Evolutionary conservation across 2,888 invertebrate genomes (phyloP).

Genomic region (Hydriomena furcata): DNA sequence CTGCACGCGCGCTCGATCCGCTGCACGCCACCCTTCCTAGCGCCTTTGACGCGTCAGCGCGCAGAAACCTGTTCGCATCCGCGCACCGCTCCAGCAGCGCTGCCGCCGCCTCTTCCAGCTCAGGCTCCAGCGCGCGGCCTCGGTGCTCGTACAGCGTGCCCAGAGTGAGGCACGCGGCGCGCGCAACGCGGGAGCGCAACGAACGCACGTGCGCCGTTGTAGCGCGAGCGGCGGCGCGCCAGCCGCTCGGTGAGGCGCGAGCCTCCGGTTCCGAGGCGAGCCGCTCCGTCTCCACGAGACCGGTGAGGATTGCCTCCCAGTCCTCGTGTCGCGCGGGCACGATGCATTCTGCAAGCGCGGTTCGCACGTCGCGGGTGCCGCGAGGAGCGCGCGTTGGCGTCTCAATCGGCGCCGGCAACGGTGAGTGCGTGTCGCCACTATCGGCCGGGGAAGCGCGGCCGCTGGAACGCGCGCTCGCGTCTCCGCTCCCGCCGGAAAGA

Average conservation of each 20-base stretch:
- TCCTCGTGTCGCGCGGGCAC: constrained; percentile 86
- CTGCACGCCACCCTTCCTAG: constrained; percentile 92
- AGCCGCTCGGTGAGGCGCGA: constrained; percentile 87
- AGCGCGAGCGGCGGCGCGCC: constrained; percentile 86
- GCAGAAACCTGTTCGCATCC: constrained; percentile 96
- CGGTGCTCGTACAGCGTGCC: constrained; percentile 90
- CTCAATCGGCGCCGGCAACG: constrained; percentile 41
- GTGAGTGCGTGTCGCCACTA: constrained; percentile 34
- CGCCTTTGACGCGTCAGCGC: constrained; percentile 93
- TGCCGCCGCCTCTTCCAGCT: constrained; percentile 92
- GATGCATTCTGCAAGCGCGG: constrained; percentile 66
- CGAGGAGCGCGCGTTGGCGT: constrained; percentile 23
- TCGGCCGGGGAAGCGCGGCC: constrained; percentile 41
- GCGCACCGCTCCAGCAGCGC: constrained; percentile 94
- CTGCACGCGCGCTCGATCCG: constrained; percentile 87
- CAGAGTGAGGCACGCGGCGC: constrained; percentile 93
- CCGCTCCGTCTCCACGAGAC: constrained; percentile 87
- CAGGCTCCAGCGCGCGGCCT: constrained; percentile 85
- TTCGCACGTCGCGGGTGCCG: constrained; percentile 63
- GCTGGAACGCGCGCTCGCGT: background rate
- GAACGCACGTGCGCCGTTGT: constrained; percentile 92
- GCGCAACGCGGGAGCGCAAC: constrained; percentile 95
- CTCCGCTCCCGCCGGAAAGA: background rate
- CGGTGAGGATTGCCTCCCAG: constrained; percentile 92
- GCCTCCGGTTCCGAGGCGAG: constrained; percentile 87